Conservation (phyloP, 2,888 invertebrate species). For the Lamproptera curius region DNA sequence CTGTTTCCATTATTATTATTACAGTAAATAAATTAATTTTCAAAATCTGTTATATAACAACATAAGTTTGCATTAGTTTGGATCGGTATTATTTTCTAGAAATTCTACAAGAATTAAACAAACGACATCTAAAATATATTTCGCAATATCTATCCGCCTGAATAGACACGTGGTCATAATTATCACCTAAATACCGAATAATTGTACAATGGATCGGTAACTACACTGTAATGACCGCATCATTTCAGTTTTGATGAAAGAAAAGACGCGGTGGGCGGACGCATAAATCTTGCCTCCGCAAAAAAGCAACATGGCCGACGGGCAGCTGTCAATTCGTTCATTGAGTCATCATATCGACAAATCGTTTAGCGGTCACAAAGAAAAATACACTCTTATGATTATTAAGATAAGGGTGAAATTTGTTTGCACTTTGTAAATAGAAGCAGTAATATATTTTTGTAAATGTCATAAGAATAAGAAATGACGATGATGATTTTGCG, state of each 20-base stretch:
- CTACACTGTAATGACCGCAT: constrained; percentile 44
- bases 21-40: not conserved
- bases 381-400: constrained; percentile 6
- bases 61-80: not conserved
- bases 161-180: constrained; percentile 14
- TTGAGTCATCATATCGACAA: constrained; percentile 53
- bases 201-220: constrained; percentile 38
- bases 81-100: not conserved
- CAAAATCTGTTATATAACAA: not conserved
- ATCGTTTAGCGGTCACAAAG: constrained; percentile 9
- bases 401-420: constrained; percentile 28
- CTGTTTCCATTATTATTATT: not conserved
- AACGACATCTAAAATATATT: constrained; percentile 12
- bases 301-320: constrained; percentile 54
- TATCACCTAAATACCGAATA: constrained; percentile 22
- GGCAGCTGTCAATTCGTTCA: constrained; percentile 65
- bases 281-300: constrained; percentile 41
- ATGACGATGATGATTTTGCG: too few species aligned
- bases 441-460: constrained; percentile 14
- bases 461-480: constrained; percentile 24
- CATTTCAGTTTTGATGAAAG: constrained; percentile 26
- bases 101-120: not conserved
- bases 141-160: constrained; percentile 2
- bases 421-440: not conserved
- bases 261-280: constrained; percentile 48